phyloP scores from a whole-genome alignment of 2,888 invertebrate species.

The Neoscelio sp. region DNA sequence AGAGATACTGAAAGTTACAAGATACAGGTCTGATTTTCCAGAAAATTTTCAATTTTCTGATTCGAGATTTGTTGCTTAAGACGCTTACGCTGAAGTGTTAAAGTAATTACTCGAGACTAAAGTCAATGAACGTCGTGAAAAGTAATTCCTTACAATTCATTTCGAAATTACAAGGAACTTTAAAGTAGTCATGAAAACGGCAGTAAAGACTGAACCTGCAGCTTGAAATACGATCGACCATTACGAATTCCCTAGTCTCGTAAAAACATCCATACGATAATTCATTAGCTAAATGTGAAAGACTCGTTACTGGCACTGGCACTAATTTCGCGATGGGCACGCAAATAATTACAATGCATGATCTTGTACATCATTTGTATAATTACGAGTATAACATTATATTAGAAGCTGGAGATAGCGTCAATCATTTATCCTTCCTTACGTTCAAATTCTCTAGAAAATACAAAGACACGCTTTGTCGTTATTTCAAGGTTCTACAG shows the following conservation, averaged over 20 bases:
- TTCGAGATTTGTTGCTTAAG: not conserved
- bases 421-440: too few species aligned
- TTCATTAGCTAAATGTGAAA: conserved; percentile 37
- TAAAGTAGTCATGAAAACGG: conserved; percentile 50
- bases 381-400: not conserved
- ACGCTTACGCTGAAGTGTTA: not conserved
- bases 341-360: conserved; percentile 2
- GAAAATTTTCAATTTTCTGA: too few species aligned
- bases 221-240: conserved; percentile 47
- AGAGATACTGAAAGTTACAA: too few species aligned
- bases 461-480: too few species aligned
- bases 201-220: conserved; percentile 39
- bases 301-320: conserved; percentile 23
- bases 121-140: conserved; percentile 14
- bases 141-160: conserved; percentile 41
- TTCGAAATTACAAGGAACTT: conserved; percentile 41
- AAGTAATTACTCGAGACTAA: conserved; percentile 17
- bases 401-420: too few species aligned
- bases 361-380: not conserved
- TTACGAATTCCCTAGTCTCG: conserved; percentile 38
- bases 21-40: too few species aligned
- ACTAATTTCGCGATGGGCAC: not conserved
- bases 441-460: too few species aligned
- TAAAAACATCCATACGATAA: conserved; percentile 53
- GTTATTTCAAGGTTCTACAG: too few species aligned